Base-by-base conservation (phyloP, 2,113 vertebrate genomes). In the Tragelaphus scriptus region DNA sequence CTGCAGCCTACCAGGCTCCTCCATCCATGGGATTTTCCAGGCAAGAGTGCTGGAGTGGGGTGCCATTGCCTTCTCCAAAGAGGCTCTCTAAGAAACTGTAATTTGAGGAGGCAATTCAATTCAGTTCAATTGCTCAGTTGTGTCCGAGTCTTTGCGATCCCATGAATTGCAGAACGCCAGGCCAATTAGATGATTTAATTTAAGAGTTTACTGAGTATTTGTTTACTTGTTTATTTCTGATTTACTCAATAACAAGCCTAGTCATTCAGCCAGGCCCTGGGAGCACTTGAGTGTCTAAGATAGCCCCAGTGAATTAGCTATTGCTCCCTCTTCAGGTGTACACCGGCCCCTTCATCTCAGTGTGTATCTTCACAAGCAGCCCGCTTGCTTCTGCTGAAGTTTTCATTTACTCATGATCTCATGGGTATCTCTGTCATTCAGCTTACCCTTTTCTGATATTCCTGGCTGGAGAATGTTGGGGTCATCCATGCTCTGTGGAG, bases 361-460 rank as follows among this genome's bases (percentile, higher is more conserved):
- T 6, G 23, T 23, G 36, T 12, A 11, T 13, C 40, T 56, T 84
- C 16, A 40, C 32, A 23, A 26, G 8, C 26, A 32, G 36, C 79
- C 13, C 1, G 5, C 25, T 92, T 51, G 19, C 36, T 19, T 92
- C n/a, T 96, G 61, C 49, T 15, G 4, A 90, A 68, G 6, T 36
- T 59, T 53, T n/a, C 30, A 65, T 44, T 61, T 77, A 56, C 44
- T 96, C 19, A 14, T 47, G 17, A 2, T 56, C 30, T 75, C 9
- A 0, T 16, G 28, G 85, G 47, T 40, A 36, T 12, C 16, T 81
- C 55, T 89, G 44, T 65, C 47, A 82, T 7, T 30, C 53, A 23
- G 32, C 71, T 92, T 51, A 88, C 30, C 58, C 25, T 81, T 77
- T 51, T 44, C 59, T 79, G 82, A 59, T 16, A 68, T 79, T 79